Base-by-base conservation (phyloP, 2,888 invertebrate genomes). In the Cheilosia vulpina region DNA sequence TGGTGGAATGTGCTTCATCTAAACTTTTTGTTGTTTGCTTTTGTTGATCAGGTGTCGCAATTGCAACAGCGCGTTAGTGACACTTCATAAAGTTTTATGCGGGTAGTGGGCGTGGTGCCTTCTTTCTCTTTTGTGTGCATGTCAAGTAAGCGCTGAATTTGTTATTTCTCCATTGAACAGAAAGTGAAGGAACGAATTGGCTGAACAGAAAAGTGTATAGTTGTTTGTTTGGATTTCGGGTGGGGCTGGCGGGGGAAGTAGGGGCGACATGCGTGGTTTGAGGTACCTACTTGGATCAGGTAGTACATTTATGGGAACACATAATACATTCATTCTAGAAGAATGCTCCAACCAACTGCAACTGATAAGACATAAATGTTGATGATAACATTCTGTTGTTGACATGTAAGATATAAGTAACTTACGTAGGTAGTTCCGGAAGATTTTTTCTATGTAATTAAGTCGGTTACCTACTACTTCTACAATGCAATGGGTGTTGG, bases 21-120 rank as follows among this genome's bases (percentile, higher is more conserved):
- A 11, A 15, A 41, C 7, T 45, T 47, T 55, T 69, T 21, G 31
- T 65, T 69, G 69, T 53, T 66, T 41, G 43, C n/a, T 41, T 63
- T 66, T 27, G 7, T 7, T 24, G 47, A 53, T 68, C 41, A 76
- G 68, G 76, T 72, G 76, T 76, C 71, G 55, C 62, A 47, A 50
- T 31, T 76, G 55, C 62, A 47, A 50, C 31, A 13, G 65, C 50
- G 55, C 21, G 58, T 53, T 53, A 43, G 71, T 72, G 71, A 77
- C 71, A 80, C 76, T 68, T 76, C 62, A 81, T 76, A 66, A 71
- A 57, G 73, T 50, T 52, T 58, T 53, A 75, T 76, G 63, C 50
- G 52, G 9, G 11, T 24, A 31, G 76, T 38, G 17, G 85, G 85
- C 85, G 85, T 85, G 85, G 81, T 34, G 68, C 38, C 6, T 24